Evolutionary conservation across 1,140 invertebrate species (phyloP), one percentile per base, ranked within the genome.

Genomic region (Danaus plexippus): DNA sequence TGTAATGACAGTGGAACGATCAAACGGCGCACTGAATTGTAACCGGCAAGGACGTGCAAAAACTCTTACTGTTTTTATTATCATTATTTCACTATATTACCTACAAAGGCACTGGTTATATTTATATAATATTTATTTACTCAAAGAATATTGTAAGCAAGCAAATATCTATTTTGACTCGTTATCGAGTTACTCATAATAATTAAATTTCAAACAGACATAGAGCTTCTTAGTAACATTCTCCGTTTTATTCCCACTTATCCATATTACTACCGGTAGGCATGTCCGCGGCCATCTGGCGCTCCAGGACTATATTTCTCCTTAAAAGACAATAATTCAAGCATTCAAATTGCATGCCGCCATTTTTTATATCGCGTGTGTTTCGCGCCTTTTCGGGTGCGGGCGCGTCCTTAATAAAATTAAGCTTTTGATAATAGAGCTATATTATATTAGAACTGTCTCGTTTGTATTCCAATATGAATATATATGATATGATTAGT

Each of bases 331-430:
- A 85, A 86, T 86, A 86, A 82, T 78, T 86, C 80, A 86, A 74
- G 78, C 80, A 83, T 86, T 86, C 80, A 84, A 81, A 84, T 86
- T 74, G 80, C 75, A 73, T 64, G 72, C 72, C 78, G 81, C 83
- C 76, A 86, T 86, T 83, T 86, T 86, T 86, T 86, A 85, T 82
- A 83, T 86, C 79, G 83, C 83, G 83, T 86, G 83, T 86, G 83
- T 79, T 86, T 86, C 81, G 81, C 83, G 83, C 81, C 83, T 85
- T 83, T 80, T 82, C 78, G 74, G 78, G 73, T 75, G 73, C 74
- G 83, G 81, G 78, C 64, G 79, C 71, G 75, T 82, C 73, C 76
- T 75, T 87, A 87, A 87, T 84, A 87, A 87, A 87, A 87, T 87
- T 87, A 87, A 79, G 77, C 73, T 73, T 67, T 43, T 55, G 54